Conservation (phyloP, 2,888 invertebrate genomes). For the Trachelus stipa region DNA sequence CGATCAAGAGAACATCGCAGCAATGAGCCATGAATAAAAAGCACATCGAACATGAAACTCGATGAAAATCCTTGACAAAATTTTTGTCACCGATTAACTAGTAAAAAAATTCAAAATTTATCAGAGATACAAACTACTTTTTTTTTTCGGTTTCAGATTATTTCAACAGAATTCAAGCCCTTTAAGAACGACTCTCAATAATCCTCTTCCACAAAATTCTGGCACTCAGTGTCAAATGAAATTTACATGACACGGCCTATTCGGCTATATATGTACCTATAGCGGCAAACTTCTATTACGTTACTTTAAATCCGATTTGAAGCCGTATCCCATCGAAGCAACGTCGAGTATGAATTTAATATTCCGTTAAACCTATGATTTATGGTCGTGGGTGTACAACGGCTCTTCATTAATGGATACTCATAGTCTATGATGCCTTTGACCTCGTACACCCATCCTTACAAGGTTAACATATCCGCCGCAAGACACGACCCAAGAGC, state of each 20-base stretch:
- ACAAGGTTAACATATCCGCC: not conserved
- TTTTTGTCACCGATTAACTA: not conserved
- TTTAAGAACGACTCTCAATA: not conserved
- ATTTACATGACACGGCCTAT: not conserved
- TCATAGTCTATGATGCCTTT: not conserved
- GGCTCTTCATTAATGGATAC: not conserved
- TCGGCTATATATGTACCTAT: too few relatives aligned
- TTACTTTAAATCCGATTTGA: not conserved
- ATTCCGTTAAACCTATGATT: slow-evolving; percentile 43
- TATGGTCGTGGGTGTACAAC: slow-evolving; percentile 26
- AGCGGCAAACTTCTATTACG: not conserved
- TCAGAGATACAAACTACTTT: too few relatives aligned
- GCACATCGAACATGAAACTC: not conserved
- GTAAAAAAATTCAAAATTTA: too few relatives aligned
- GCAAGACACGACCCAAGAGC: not conserved
- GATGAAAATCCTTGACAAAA: not conserved
- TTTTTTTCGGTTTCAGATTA: not conserved
- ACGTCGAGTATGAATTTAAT: slow-evolving; percentile 35
- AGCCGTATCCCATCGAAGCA: not conserved
- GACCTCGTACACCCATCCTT: not conserved
- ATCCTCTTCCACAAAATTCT: not conserved
- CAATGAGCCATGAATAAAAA: not conserved
- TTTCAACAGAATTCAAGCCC: not conserved
- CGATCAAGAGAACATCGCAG: not conserved
- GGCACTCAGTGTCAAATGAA: not conserved